Percentiles rank a stretch among this genome's conserved stretches.
Evolutionary conservation across 2,113 vertebrate species (phyloP).

Genomic region (Cyanoderma ruficeps): DNA sequence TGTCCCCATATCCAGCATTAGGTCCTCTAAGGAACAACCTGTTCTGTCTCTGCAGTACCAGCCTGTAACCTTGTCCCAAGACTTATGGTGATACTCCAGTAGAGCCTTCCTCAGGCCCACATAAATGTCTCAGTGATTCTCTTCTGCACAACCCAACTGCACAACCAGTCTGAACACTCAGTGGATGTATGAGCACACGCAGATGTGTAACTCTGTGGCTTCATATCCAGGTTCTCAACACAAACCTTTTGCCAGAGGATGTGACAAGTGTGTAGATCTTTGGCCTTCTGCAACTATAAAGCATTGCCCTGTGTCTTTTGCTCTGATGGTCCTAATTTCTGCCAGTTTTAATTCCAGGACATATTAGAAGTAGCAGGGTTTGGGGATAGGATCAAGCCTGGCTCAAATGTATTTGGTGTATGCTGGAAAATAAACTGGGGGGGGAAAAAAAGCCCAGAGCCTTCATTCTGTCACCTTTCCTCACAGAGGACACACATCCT

Average conservation of each 20-base stretch:
- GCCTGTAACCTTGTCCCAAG: background rate
- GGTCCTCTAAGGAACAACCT: background rate
- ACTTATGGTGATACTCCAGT: background rate
- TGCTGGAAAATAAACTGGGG: background rate
- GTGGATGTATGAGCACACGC: rapidly evolving
- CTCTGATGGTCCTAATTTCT: background rate
- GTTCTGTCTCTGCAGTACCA: background rate
- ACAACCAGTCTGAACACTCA: background rate
- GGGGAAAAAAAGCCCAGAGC: background rate
- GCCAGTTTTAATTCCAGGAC: background rate
- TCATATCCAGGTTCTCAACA: background rate
- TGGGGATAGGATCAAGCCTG: background rate
- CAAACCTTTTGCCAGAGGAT: background rate
- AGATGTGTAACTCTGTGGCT: background rate
- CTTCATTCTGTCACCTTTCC: background rate
- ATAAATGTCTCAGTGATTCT: background rate
- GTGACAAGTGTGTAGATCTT: background rate
- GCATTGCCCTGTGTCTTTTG: background rate
- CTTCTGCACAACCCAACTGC: background rate
- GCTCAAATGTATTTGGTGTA: background rate
- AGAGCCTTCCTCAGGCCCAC: background rate
- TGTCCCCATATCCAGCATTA: background rate
- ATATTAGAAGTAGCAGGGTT: background rate
- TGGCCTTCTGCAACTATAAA: background rate
- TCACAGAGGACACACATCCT: background rate